Evolutionary conservation across 2,113 vertebrate genomes (phyloP).

Genomic region (Muscicapa adusta): DNA sequence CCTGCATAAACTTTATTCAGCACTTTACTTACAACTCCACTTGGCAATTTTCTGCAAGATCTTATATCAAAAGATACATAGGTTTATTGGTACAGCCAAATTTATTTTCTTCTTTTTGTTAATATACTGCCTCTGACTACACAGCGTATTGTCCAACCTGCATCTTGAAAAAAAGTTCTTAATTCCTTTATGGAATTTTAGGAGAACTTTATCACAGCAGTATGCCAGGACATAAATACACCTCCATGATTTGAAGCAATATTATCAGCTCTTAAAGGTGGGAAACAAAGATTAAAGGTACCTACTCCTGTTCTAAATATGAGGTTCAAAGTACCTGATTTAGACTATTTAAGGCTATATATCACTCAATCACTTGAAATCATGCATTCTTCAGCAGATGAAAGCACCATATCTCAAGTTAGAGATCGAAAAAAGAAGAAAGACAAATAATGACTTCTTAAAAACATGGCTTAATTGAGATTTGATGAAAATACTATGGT

Average conservation of each 20-base stretch:
- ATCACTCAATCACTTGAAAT: not conserved
- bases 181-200: not conserved
- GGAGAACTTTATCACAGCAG: not conserved
- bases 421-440: not conserved
- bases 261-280: not conserved
- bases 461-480: not conserved
- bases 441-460: not conserved
- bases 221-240: not conserved
- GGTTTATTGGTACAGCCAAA: not conserved
- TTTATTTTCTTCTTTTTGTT: not conserved
- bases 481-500: not conserved
- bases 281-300: not conserved
- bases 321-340: not conserved
- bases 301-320: not conserved
- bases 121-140: not conserved
- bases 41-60: not conserved
- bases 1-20: not conserved
- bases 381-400: not conserved
- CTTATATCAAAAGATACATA: not conserved
- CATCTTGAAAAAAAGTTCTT: not conserved
- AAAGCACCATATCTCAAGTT: not conserved
- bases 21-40: not conserved
- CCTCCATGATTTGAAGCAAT: not conserved
- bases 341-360: not conserved
- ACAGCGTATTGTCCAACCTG: rapidly evolving